Percentiles rank a stretch among this genome's conserved stretches.
phyloP scores from a whole-genome alignment of 92 coral and sea anemone species.

The Phymanthus crucifer region DNA sequence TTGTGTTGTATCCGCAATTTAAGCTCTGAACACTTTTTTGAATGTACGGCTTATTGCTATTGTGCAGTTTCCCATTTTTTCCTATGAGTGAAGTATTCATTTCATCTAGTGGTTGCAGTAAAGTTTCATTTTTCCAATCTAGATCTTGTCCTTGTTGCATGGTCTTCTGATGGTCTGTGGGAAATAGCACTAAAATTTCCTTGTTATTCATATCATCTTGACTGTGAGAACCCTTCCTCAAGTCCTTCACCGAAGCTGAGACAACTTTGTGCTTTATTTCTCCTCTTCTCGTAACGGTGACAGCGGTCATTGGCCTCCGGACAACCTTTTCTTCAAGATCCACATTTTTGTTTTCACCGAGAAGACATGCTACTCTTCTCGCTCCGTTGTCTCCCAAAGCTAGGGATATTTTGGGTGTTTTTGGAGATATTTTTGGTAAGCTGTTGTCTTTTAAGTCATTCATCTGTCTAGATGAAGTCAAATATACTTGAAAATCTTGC shows the following conservation, averaged over 20 bases:
- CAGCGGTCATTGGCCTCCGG: background rate
- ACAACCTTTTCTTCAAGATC: background rate
- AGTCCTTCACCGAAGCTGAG: background rate
- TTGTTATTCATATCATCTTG: constrained; percentile 5
- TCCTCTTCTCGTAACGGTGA: background rate
- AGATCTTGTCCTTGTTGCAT: background rate
- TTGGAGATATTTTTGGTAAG: background rate
- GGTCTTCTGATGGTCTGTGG: background rate
- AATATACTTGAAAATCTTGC: background rate
- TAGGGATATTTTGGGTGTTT: background rate
- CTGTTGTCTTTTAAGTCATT: background rate
- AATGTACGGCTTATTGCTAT: background rate
- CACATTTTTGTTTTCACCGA: background rate
- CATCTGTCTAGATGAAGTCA: background rate
- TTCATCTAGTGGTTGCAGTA: background rate
- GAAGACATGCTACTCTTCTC: background rate
- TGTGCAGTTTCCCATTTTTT: background rate
- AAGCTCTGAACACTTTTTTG: background rate
- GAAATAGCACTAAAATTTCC: background rate
- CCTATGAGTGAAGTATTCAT: background rate
- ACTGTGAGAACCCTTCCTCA: background rate
- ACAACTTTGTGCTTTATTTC: background rate
- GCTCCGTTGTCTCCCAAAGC: background rate
- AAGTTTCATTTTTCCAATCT: background rate
- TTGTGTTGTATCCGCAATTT: background rate